Evolutionary conservation across 2,888 invertebrate genomes (phyloP), one percentile per base, ranked within the genome.

Genomic region (Tenodera sinensis): DNA sequence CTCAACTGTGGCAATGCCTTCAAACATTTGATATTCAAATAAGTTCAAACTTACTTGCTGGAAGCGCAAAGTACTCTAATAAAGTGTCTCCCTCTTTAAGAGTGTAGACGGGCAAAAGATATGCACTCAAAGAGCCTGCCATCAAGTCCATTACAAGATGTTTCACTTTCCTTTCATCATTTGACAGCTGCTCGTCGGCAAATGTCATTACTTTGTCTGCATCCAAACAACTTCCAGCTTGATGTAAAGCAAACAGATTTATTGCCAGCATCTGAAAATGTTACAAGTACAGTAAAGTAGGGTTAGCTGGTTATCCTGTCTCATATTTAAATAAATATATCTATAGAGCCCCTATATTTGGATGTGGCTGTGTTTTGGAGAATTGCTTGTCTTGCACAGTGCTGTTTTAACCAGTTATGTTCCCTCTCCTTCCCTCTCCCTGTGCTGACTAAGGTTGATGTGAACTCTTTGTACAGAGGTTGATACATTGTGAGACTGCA

Each of bases 231-330:
- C 95, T 95, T 7, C 95, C 94, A 0, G 94, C 92, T 88, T 96
- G 95, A 92, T 95, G 95, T 89, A 97, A 94, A 20, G 96, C 95
- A 94, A 96, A 97, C 88, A 97, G 94, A 92, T 97, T 96, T 83
- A 97, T 96, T 90, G 96, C 95, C 86, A 96, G 94, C 95, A 97
- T 97, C 95, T 97, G 93, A 0, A 90, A 91, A n/a, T 54, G 25
- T 83, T 27, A 83, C 12, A 42, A 1, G 12, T 42, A 42, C 1
- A 42, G 0, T 42, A 42, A 42, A 42, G 42, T 42, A 34, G 34
- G 7, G 8, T 42, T 7, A 34, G 42, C 42, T 42, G 42, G 8
- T 1, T 27, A 83, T 90, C 34, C 88, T 20, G 85, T 86, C 0
- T 9, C 12, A 12, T 1, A 1, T 42, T 12, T 6, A 42, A 12